Evolutionary conservation across 2,113 vertebrate genomes (phyloP).

Genomic region (Ceyx margarethae): DNA sequence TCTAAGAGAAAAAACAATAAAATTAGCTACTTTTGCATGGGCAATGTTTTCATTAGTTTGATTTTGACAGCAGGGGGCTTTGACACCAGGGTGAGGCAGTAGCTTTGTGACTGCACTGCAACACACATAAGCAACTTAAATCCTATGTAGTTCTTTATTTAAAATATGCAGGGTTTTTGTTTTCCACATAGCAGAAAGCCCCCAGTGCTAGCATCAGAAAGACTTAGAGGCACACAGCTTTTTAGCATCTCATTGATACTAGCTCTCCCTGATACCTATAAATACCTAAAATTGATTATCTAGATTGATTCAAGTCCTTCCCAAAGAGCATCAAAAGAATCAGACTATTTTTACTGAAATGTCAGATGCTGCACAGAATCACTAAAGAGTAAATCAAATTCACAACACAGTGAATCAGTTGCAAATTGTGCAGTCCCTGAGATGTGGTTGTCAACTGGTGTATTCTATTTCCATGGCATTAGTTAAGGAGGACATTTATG

Average conservation of each 20-base stretch:
- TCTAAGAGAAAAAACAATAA: not conserved
- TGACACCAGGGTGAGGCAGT: not conserved
- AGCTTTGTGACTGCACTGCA: not conserved
- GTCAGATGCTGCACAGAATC: not conserved
- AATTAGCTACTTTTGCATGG: not conserved
- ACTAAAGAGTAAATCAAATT: not conserved
- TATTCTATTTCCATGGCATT: not conserved
- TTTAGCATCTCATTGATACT: not conserved
- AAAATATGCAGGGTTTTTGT: not conserved
- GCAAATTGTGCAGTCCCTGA: not conserved
- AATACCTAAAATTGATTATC: not conserved
- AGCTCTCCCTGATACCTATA: not conserved
- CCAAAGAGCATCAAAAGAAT: not conserved
- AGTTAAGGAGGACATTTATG: not conserved
- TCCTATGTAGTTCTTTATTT: not conserved
- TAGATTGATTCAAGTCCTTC: not conserved
- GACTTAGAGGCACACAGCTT: not conserved
- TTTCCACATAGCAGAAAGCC: not conserved
- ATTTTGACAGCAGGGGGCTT: not conserved
- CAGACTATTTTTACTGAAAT: not conserved
- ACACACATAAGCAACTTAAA: not conserved
- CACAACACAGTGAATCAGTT: not conserved
- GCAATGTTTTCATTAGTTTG: not conserved
- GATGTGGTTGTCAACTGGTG: not conserved
- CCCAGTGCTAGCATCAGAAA: not conserved